Base-by-base conservation (phyloP, 2,888 invertebrate species). In the Lepidonotus clava region DNA sequence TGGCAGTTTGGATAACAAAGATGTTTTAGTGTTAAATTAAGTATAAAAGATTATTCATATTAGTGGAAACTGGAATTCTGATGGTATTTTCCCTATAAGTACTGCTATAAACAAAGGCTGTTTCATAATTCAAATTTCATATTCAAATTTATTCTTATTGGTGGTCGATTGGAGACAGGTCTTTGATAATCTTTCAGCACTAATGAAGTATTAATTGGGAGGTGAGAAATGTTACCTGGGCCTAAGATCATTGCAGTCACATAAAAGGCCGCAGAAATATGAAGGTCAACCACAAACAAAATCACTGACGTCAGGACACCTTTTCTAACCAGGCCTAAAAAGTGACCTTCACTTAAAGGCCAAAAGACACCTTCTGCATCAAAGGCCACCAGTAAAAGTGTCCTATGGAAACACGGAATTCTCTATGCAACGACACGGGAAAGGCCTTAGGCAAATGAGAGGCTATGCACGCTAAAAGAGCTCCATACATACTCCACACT, bases 231-330 rank as follows among this genome's bases (percentile, higher is more conserved):
- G 61, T 61, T 61, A 61, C 28, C 21, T 28, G 28, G 61, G 28
- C 61, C 24, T 61, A 28, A 61, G 28, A 32, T 28, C 28, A 61
- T 24, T 32, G 1, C 24, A 5, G 28, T 28, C 28, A 28, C 61
- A 61, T 28, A 61, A 61, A 61, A 61, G n/a, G 61, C 28, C 24
- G 61, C 24, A 32, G 61, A 61, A n/a, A 36, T 71, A 71, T 71
- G 38, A 71, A 71, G 71, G 71, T 71, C 71, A 71, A 38, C 36
- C 71, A 36, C 71, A 71, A 21, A 38, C 71, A 36, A 38, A 34
- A 2, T 38, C 36, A 34, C 4, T 71, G 71, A 71, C 71, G 71
- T 71, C 71, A 71, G 4, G 71, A 38, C 11, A 71, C 71, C 71
- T 71, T n/a, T 71, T 71, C 61, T 61, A 32, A 24, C 28, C 11